Percentiles rank a stretch among this genome's conserved stretches.
Evolutionary conservation across 1,140 invertebrate genomes (phyloP).

Genomic region (Saccostrea echinata): DNA sequence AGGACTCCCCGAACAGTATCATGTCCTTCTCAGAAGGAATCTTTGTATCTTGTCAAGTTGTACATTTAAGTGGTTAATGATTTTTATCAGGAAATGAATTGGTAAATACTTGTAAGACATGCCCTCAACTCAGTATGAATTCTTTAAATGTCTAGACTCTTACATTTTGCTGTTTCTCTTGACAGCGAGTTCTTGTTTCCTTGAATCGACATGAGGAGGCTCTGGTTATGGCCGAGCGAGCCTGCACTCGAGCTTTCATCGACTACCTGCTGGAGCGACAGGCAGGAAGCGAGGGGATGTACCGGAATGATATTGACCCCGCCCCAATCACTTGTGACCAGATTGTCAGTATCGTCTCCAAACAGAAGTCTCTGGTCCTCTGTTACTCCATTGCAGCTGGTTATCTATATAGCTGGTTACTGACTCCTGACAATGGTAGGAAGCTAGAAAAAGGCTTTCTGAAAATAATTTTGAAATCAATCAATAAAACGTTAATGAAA

Average conservation of each 20-base stretch:
- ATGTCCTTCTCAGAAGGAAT: not conserved
- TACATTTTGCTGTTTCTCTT: conserved; percentile 51
- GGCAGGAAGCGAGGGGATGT: conserved; percentile 74
- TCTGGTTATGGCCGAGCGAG: conserved; percentile 90
- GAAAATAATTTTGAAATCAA: not conserved
- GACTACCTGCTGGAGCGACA: conserved; percentile 85
- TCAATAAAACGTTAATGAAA: not conserved
- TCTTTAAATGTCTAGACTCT: not conserved
- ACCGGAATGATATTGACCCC: conserved; percentile 73
- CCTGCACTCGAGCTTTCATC: conserved; percentile 86
- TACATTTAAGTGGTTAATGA: not conserved
- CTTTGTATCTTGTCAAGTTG: conserved; percentile 17
- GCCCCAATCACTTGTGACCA: conserved; percentile 83
- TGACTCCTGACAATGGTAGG: conserved; percentile 88
- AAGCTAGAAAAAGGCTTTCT: not conserved
- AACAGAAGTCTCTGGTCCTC: conserved; percentile 91
- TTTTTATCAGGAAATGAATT: not conserved
- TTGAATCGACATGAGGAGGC: conserved; percentile 90
- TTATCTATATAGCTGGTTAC: conserved; percentile 92
- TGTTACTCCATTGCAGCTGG: conserved; percentile 94
- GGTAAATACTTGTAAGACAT: not conserved
- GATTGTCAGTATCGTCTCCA: conserved; percentile 91
- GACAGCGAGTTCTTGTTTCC: conserved; percentile 89
- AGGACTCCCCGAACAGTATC: conserved; percentile 38
- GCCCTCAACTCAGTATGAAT: not conserved